Evolutionary conservation across 2,113 vertebrate species (phyloP).

Genomic region (Gopherus evgoodei): DNA sequence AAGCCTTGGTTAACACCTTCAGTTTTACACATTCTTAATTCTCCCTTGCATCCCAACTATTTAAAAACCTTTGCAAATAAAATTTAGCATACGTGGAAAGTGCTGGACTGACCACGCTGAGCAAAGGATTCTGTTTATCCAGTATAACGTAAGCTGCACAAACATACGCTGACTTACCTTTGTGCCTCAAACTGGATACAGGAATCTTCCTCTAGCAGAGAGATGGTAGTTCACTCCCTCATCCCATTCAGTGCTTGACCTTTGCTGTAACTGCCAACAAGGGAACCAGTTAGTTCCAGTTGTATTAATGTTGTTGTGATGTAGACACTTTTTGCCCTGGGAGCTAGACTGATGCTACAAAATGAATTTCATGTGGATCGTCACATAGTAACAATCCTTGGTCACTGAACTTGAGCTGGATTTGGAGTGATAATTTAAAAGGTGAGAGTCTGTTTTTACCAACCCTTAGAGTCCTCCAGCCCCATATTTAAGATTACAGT

Average conservation of each 20-base stretch:
- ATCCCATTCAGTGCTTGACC: neutral
- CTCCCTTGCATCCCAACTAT: neutral
- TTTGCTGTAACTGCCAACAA: neutral
- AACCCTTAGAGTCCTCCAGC: neutral
- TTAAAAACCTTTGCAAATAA: neutral
- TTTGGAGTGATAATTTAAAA: neutral
- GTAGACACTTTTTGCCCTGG: neutral
- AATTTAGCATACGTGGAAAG: fast-evolving
- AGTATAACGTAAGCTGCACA: neutral
- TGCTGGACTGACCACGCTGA: neutral
- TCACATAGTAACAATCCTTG: fast-evolving
- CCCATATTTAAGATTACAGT: neutral
- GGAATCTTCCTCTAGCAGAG: neutral
- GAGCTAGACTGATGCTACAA: neutral
- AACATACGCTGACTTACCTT: fast-evolving
- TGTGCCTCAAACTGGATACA: neutral
- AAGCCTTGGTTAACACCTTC: neutral
- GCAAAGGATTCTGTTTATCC: neutral
- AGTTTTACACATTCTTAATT: neutral
- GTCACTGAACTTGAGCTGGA: neutral
- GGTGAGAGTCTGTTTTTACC: neutral
- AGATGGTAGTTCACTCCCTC: neutral
- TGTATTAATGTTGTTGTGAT: neutral
- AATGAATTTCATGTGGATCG: neutral
- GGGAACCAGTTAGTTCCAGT: neutral